phyloP scores from a whole-genome alignment of 1,140 invertebrate species.

The Drosophila nikananu region DNA sequence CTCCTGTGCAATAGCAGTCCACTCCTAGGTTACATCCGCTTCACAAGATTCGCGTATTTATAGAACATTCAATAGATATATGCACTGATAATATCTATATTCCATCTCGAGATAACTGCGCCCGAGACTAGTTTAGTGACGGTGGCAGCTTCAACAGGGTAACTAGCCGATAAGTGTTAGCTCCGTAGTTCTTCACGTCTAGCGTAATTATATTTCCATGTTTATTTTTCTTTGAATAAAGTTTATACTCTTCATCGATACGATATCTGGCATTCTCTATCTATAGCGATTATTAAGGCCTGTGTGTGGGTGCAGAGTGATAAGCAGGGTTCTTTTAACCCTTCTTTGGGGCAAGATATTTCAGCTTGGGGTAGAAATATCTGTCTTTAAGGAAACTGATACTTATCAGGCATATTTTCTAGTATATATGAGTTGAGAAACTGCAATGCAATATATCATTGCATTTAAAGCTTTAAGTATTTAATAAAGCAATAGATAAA shows the following conservation, averaged over 20 bases:
- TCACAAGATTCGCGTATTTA: conserved; percentile 33
- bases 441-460: no score
- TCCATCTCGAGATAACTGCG: conserved; percentile 29
- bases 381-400: neutral
- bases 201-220: conserved; percentile 28
- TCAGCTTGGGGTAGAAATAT: conserved; percentile 8
- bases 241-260: conserved; percentile 6
- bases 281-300: neutral
- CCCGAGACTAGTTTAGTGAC: conserved; percentile 50
- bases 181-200: conserved; percentile 20
- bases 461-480: neutral
- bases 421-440: no score
- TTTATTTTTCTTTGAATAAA: conserved; percentile 44
- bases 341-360: conserved; percentile 3
- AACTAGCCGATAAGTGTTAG: conserved; percentile 54
- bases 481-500: no score
- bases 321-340: conserved; percentile 18
- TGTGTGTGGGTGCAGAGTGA: neutral
- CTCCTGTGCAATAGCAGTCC: conserved; percentile 66
- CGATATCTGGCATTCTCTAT: neutral
- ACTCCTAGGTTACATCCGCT: conserved; percentile 33
- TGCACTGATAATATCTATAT: conserved; percentile 7
- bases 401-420: no score
- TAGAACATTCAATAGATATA: conserved; percentile 14
- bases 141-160: conserved; percentile 79